Percentiles rank a stretch among this genome's conserved stretches.
Evolutionary conservation across 2,888 invertebrate genomes (phyloP).

Genomic region (Machimus atricapillus): DNA sequence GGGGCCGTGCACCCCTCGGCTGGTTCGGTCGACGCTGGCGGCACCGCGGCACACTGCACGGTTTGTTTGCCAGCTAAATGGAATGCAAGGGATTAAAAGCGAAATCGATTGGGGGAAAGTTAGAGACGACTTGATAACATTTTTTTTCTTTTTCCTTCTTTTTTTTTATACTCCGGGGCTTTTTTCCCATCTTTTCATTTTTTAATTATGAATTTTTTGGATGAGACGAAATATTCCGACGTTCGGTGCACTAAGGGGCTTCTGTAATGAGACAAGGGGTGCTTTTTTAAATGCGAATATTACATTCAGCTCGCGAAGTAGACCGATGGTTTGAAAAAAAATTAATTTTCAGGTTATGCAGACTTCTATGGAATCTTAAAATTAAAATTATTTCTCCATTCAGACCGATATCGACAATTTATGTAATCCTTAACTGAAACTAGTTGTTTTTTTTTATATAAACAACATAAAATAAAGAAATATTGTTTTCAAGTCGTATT

Average conservation of each 20-base stretch:
- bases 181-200: neutral
- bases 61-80: neutral
- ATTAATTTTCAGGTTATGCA: neutral
- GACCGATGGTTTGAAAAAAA: neutral
- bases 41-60: neutral
- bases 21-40: neutral
- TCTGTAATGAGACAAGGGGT: neutral
- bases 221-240: neutral
- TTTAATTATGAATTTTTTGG: neutral
- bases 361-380: neutral
- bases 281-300: neutral
- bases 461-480: too few species aligned
- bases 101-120: constrained; percentile 24
- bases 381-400: neutral
- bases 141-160: neutral
- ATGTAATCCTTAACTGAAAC: neutral
- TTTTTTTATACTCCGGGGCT: neutral
- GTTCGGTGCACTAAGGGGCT: neutral
- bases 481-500: too few species aligned
- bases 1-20: neutral
- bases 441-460: too few species aligned
- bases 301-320: neutral
- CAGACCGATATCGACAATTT: neutral
- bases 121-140: neutral
- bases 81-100: constrained; percentile 17